Base-by-base conservation (phyloP, 2,888 invertebrate genomes). In the Willowsia nigromaculata region DNA sequence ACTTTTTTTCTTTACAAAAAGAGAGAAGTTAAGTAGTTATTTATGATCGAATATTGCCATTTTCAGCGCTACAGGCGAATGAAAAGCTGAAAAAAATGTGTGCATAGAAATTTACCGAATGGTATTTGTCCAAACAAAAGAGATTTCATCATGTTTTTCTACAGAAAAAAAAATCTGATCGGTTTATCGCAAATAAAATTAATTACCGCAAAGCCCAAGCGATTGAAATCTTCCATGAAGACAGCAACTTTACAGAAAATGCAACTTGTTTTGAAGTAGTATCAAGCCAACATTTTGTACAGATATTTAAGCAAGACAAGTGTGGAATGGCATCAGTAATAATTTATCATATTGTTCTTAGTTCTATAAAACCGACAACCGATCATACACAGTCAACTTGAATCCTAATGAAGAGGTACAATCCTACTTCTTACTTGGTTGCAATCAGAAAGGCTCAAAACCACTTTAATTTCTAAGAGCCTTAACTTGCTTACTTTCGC, bases 281-380 rank as follows among this genome's bases (percentile, higher is more conserved):
- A 25, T 25, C 50, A 50, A 5, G 50, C 18, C 15, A 18, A 50
- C 15, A 47, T 50, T 50, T 50, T n/a, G 18, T 5, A 50, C 18
- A 47, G 15, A 47, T 47, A 47, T 18, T 18, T 50, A 50, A 50
- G 74, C 50, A 74, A 74, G 47, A 74, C 74, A 50, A 43, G 74
- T 47, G 74, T 27, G 37, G 6, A 6, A 27, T 47, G 74, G 43
- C 30, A 13, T 25, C 2, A 1, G 11, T 40, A 6, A 25, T 50
- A 74, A 74, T 74, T n/a, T 43, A 74, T 50, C 74, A 74, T 43
- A n/a, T 74, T 43, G 47, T 74, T 74, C 11, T n/a, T 27, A 65
- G 37, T 74, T 74, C 50, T 74, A 47, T 47, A 27, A 74, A 74
- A 74, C 74, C 47, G 74, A 74, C 74, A 74, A 74, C 74, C 22